A percentile compares a stretch with the other conserved stretches of the same genome.
Evolutionary conservation across 2,888 invertebrate species (phyloP).

Genomic region (Synanthedon andrenaeformis): DNA sequence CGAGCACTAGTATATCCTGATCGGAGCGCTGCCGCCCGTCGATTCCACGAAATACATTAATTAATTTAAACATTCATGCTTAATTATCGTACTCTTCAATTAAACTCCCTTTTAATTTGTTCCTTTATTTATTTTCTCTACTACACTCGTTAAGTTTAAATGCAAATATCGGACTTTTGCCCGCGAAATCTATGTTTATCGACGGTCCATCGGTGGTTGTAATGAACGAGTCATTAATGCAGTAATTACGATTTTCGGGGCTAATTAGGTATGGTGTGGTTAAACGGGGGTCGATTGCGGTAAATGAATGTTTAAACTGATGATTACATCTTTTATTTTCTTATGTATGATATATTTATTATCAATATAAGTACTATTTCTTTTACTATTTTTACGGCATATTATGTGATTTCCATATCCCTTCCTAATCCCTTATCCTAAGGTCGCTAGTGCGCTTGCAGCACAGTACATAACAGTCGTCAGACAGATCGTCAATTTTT

Average conservation of each 20-base stretch:
- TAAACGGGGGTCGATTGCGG: conserved; percentile 9
- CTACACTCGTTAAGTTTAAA: conserved; percentile 26
- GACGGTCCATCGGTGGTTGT: conserved; percentile 13
- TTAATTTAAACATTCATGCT: conserved; percentile 66
- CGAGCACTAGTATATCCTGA: conserved; percentile 28
- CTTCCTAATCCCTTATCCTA: too few species aligned
- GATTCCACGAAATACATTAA: conserved; percentile 55
- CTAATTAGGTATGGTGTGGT: conserved; percentile 19
- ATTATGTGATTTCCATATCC: too few species aligned
- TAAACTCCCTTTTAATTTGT: conserved; percentile 58
- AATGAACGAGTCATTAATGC: conserved; percentile 26
- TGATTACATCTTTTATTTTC: neutral
- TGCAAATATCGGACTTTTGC: conserved; percentile 31
- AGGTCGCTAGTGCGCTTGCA: too few species aligned
- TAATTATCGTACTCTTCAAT: conserved; percentile 66
- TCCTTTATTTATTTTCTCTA: conserved; percentile 47
- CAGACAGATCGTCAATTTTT: too few species aligned
- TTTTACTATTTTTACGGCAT: too few species aligned
- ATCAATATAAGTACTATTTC: too few species aligned
- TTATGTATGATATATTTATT: too few species aligned
- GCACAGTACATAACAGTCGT: too few species aligned
- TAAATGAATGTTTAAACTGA: neutral
- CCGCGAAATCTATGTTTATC: conserved; percentile 24
- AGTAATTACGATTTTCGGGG: conserved; percentile 23
- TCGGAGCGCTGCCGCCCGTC: conserved; percentile 14